A percentile compares a stretch with the other conserved stretches of the same genome.
phyloP scores from a whole-genome alignment of 2,113 vertebrate genomes.

The Diglossa brunneiventris region DNA sequence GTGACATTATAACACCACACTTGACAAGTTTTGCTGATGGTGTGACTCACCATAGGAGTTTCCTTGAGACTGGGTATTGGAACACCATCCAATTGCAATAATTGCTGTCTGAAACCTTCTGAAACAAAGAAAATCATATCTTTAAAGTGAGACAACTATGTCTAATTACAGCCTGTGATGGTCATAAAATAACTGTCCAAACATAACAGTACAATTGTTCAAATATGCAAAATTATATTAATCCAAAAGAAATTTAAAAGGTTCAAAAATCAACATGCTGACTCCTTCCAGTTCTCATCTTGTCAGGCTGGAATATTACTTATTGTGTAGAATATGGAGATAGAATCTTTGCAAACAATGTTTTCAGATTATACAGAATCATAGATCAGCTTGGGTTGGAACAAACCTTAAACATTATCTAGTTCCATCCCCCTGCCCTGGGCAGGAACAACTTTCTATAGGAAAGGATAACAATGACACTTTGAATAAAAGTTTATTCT shows the following conservation, averaged over 20 bases:
- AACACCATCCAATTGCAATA: background rate
- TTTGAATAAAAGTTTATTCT: background rate
- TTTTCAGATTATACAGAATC: background rate
- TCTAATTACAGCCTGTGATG: background rate
- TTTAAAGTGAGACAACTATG: background rate
- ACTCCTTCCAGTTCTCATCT: background rate
- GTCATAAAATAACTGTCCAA: slow-evolving; percentile 17
- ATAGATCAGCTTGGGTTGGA: background rate
- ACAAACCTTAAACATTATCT: background rate
- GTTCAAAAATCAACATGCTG: background rate
- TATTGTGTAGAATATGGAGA: background rate
- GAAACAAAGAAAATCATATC: background rate
- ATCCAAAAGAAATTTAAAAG: background rate
- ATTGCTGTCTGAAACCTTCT: slow-evolving; percentile 9
- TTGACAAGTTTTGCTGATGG: background rate
- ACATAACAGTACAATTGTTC: background rate
- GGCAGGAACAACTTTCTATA: background rate
- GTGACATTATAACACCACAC: background rate
- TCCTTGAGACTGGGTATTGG: background rate
- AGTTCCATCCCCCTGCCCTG: background rate
- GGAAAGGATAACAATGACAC: background rate
- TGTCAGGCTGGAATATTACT: background rate
- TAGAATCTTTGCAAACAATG: background rate
- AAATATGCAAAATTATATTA: background rate
- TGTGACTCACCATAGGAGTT: background rate